A percentile compares a stretch with the other conserved stretches of the same genome.
Conservation (phyloP, 1,140 invertebrate species). For the Leptopilina clavipes region DNA sequence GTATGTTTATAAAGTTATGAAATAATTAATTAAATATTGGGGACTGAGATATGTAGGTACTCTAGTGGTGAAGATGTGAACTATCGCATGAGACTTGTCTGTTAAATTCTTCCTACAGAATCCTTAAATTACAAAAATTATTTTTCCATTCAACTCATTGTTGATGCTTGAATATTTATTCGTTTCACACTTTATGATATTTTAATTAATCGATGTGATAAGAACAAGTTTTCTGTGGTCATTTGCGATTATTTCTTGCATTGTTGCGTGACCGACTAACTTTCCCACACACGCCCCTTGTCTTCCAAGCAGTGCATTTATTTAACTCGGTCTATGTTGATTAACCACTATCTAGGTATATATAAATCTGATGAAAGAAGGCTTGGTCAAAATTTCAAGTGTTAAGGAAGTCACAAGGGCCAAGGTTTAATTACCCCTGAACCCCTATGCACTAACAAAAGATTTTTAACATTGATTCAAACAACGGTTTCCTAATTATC, state of each 20-base stretch:
- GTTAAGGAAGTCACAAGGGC: not conserved
- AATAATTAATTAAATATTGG: too few relatives aligned
- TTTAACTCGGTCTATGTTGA: constrained; percentile 43
- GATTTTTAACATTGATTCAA: too few relatives aligned
- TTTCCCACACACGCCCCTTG: constrained; percentile 52
- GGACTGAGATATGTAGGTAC: too few relatives aligned
- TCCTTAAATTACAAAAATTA: too few relatives aligned
- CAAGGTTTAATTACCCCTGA: too few relatives aligned
- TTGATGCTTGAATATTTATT: not conserved
- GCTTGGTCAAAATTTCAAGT: constrained; percentile 49
- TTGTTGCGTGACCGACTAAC: constrained; percentile 47
- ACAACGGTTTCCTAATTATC: too few relatives aligned
- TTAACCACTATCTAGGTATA: not conserved
- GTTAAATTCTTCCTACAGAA: too few relatives aligned
- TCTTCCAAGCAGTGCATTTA: constrained; percentile 49
- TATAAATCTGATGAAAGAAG: constrained; percentile 49
- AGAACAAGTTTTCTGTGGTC: not conserved
- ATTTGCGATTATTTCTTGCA: constrained; percentile 41
- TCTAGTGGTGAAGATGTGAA: too few relatives aligned
- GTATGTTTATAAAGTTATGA: constrained; percentile 69
- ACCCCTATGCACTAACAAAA: too few relatives aligned
- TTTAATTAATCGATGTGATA: constrained; percentile 11
- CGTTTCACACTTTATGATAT: not conserved
- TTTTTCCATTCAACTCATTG: too few relatives aligned
- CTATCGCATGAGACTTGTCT: too few relatives aligned